These are phyloP conservation scores for Melinopterus prodromus DNA, from an alignment of 2,888 invertebrate species.

Conservation along the genomic window DNA sequence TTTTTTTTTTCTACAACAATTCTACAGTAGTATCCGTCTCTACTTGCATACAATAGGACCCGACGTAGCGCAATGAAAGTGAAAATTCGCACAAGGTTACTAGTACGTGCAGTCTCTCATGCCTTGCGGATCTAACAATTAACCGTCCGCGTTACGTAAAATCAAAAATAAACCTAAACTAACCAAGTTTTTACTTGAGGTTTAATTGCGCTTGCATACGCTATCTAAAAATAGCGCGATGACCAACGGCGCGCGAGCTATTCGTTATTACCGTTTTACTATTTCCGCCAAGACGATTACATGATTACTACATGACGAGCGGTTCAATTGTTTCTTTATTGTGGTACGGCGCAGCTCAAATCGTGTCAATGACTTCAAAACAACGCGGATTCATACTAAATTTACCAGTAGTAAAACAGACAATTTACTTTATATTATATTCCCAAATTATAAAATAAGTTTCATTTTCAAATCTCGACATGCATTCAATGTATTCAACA, in stretches of 20 bases:
- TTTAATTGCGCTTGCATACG: neutral
- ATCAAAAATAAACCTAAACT: neutral
- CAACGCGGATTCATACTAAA: too few species aligned
- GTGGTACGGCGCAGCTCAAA: neutral
- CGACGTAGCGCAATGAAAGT: conserved; percentile 6
- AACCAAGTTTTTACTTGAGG: neutral
- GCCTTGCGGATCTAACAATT: neutral
- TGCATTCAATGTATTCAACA: too few species aligned
- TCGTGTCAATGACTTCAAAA: too few species aligned
- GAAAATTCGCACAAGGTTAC: conserved; percentile 33
- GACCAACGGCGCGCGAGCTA: neutral
- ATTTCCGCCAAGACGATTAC: neutral
- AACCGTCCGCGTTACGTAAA: neutral
- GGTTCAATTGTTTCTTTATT: neutral
- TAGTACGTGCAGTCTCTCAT: neutral
- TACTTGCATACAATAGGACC: neutral
- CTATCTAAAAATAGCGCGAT: neutral
- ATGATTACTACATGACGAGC: neutral
- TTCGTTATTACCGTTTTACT: neutral
- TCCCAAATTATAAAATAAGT: too few species aligned
- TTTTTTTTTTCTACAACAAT: neutral
- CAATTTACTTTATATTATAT: too few species aligned
- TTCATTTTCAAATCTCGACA: too few species aligned
- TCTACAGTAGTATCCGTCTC: neutral
- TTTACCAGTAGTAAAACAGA: too few species aligned